Conservation (phyloP, 2,888 invertebrate species). For the Diplazon laetatorius region DNA sequence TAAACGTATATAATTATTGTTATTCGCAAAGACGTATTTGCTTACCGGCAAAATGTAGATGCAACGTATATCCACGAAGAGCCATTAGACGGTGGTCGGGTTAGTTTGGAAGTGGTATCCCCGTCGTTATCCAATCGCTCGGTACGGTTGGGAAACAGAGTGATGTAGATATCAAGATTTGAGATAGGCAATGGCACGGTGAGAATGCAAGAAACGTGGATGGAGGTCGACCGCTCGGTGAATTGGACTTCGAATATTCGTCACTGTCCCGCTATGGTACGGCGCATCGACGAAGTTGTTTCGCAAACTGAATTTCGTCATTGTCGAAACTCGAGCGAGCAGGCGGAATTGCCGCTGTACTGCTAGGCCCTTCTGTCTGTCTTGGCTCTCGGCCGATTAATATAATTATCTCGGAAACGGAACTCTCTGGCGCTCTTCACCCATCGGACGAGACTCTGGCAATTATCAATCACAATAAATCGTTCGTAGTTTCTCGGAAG, state of each 20-base stretch:
- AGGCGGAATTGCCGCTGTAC: conserved; percentile 24
- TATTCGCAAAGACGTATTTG: conserved; percentile 5
- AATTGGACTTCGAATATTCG: conserved; percentile 68
- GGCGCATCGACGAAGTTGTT: conserved; percentile 72
- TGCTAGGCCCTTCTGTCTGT: not conserved
- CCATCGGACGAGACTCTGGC: not conserved
- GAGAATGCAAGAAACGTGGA: conserved; percentile 26
- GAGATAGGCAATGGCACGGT: conserved; percentile 31
- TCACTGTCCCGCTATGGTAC: conserved; percentile 73
- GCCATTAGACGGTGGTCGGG: conserved; percentile 33
- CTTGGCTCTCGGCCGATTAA: conserved; percentile 57
- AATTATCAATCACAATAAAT: conserved; percentile 17
- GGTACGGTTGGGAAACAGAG: conserved; percentile 26
- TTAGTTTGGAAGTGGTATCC: conserved; percentile 49
- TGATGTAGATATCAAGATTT: conserved; percentile 54
- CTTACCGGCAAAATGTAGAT: not conserved
- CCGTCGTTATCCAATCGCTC: conserved; percentile 48
- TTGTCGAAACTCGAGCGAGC: conserved; percentile 70
- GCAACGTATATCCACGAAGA: not conserved
- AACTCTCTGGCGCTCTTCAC: conserved; percentile 26
- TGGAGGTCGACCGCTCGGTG: conserved; percentile 46
- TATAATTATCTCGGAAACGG: conserved; percentile 65
- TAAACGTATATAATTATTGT: no score
- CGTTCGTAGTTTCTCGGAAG: not conserved
- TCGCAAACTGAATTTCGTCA: conserved; percentile 75